Percentiles rank a stretch among this genome's conserved stretches.
Conservation (phyloP, 2,888 invertebrate species). For the Neria commutata region DNA sequence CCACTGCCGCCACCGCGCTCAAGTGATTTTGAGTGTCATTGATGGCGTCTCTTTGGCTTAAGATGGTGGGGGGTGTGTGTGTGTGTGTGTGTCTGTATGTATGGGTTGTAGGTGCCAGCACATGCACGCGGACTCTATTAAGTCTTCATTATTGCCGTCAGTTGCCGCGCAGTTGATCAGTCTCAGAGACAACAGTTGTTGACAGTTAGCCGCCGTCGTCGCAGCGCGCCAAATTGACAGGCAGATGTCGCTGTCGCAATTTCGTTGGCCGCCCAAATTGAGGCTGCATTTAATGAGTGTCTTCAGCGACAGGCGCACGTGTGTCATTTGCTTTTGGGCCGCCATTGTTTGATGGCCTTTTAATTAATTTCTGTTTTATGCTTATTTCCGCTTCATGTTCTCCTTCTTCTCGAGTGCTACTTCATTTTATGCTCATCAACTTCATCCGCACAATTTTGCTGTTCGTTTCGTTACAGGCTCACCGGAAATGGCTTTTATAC, state of each 20-base stretch:
- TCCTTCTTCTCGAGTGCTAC: background rate
- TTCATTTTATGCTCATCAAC: constrained; percentile 15
- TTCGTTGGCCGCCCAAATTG: constrained; percentile 2
- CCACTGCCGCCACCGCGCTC: background rate
- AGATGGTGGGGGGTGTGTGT: too few species aligned
- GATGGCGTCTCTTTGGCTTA: too few species aligned
- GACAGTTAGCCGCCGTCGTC: background rate
- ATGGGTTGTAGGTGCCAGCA: background rate
- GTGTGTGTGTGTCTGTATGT: background rate
- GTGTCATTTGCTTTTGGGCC: background rate
- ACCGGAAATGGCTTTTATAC: constrained; percentile 88
- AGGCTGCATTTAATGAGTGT: constrained; percentile 11
- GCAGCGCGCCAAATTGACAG: background rate
- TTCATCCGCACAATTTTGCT: constrained; percentile 3
- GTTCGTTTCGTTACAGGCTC: constrained; percentile 66
- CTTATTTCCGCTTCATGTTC: background rate
- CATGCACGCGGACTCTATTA: background rate
- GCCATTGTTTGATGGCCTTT: constrained; percentile 2
- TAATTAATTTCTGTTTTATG: background rate
- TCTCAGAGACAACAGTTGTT: constrained; percentile 8
- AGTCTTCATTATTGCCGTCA: background rate
- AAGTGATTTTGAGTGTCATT: too few species aligned
- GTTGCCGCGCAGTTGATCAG: background rate
- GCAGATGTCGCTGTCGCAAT: background rate
- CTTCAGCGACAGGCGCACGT: background rate